These are phyloP conservation scores for Gastracanthus pulcherrimus DNA, from an alignment of 2,888 invertebrate species.

Conservation along the genomic window DNA sequence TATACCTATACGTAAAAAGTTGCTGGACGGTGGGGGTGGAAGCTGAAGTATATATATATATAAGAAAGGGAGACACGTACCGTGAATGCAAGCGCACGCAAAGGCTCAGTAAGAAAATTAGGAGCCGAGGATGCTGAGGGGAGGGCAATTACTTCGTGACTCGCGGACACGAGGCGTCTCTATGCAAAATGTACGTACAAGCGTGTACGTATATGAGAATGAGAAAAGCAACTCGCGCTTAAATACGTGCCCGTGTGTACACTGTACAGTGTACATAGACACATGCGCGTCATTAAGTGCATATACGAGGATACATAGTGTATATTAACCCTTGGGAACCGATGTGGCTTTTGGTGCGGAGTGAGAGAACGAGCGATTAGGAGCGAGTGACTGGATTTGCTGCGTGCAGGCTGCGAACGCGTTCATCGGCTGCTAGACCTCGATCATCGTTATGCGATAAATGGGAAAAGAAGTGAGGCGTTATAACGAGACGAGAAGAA, in stretches of 20 bases:
- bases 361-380: background rate
- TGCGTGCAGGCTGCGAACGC: background rate
- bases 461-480: background rate
- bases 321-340: background rate
- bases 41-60: background rate
- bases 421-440: background rate
- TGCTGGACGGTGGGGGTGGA: background rate
- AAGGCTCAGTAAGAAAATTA: conserved; percentile 37
- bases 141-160: conserved; percentile 50
- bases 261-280: background rate
- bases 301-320: background rate
- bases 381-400: background rate
- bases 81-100: background rate
- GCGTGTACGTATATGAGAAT: background rate
- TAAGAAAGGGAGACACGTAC: background rate
- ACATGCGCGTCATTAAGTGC: background rate
- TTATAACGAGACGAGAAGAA: background rate
- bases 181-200: conserved; percentile 1
- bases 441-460: background rate
- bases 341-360: background rate
- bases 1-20: conserved; percentile 13
- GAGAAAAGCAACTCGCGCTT: background rate
- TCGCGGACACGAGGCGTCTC: conserved; percentile 24
- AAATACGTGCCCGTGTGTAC: background rate
- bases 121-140: conserved; percentile 2